Evolutionary conservation across 2,113 vertebrate species (phyloP).

Genomic region (Petroica traversi): DNA sequence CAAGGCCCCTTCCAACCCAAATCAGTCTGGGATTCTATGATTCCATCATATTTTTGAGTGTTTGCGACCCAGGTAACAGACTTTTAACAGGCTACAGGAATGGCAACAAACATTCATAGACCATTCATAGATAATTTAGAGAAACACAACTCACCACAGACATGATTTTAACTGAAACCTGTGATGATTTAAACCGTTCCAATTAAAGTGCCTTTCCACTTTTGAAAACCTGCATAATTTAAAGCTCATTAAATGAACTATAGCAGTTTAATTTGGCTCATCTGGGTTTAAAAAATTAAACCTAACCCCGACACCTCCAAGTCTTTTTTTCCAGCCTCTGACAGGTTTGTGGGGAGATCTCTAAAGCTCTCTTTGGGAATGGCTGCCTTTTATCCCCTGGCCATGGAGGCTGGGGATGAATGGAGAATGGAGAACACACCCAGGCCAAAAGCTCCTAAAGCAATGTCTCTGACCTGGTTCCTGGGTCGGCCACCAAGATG

Average conservation of each 20-base stretch:
- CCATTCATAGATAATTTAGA: background rate
- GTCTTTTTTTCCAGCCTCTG: background rate
- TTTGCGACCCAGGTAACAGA: background rate
- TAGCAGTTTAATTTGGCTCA: background rate
- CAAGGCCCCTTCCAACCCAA: background rate
- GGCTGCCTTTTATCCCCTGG: background rate
- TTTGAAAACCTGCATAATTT: background rate
- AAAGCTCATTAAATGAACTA: background rate
- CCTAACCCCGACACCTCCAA: background rate
- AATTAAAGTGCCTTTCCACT: background rate
- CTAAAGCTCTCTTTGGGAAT: background rate
- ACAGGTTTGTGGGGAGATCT: background rate
- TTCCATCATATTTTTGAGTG: background rate
- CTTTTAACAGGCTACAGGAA: background rate
- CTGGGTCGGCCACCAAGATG: slow-evolving; percentile 85
- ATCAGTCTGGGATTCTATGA: background rate
- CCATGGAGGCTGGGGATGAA: background rate
- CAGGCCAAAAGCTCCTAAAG: rapidly evolving
- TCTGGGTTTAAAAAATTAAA: background rate
- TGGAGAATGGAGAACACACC: background rate
- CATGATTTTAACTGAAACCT: background rate
- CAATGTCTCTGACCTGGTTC: slow-evolving; percentile 79
- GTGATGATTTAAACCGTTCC: background rate
- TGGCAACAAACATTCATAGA: background rate
- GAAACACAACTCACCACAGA: background rate